phyloP scores from a whole-genome alignment of 1,140 invertebrate species.

The Araneus ventricosus region DNA sequence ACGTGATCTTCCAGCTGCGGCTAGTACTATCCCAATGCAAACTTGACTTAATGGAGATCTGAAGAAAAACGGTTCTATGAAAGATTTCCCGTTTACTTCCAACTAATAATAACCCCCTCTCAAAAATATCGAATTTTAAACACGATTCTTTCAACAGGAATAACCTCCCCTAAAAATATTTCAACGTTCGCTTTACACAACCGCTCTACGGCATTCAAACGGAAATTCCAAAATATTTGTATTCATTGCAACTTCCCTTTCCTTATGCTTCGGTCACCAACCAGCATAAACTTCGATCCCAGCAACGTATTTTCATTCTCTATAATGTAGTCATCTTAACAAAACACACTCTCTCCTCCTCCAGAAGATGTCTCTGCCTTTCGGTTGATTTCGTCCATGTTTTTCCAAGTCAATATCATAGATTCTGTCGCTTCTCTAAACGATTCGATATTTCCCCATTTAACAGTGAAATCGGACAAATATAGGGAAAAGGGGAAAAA shows the following conservation, averaged over 20 bases:
- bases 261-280: not conserved
- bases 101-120: too few species aligned
- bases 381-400: not conserved
- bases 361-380: not conserved
- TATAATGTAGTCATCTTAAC: slow-evolving; percentile 38
- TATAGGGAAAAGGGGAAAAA: slow-evolving; percentile 35
- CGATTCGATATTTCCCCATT: slow-evolving; percentile 68
- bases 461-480: slow-evolving; percentile 70
- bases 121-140: too few species aligned
- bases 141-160: too few species aligned
- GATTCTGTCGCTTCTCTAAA: slow-evolving; percentile 37
- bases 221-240: slow-evolving; percentile 30
- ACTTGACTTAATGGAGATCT: too few species aligned
- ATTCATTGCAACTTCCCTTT: not conserved
- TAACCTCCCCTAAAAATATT: too few species aligned
- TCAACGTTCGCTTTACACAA: too few species aligned
- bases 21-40: too few species aligned
- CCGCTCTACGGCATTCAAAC: too few species aligned
- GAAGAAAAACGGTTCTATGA: too few species aligned
- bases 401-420: slow-evolving; percentile 60
- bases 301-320: slow-evolving; percentile 46
- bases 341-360: not conserved
- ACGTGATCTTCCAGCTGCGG: too few species aligned
- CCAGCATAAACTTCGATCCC: not conserved
- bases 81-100: too few species aligned